phyloP scores from a whole-genome alignment of 2,888 invertebrate genomes.

The Meiosimyza decipiens region DNA sequence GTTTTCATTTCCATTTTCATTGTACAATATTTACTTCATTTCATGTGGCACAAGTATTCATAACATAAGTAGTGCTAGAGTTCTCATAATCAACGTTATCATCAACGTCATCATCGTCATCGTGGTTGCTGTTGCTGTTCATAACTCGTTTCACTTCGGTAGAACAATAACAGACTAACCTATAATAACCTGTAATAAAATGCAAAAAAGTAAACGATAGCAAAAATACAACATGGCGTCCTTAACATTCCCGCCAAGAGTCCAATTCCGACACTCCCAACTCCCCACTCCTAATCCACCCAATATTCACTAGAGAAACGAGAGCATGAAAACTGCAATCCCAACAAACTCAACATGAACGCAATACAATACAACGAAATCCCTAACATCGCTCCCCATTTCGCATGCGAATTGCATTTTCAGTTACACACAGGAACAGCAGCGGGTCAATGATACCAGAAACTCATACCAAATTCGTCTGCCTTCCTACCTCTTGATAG shows the following conservation, averaged over 20 bases:
- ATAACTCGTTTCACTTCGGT: conserved; percentile 31
- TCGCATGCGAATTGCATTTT: conserved; percentile 8
- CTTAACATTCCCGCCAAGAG: conserved; percentile 37
- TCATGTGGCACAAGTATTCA: neutral
- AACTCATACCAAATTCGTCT: conserved; percentile 44
- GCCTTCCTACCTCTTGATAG: conserved; percentile 20
- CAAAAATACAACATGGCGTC: conserved; percentile 36
- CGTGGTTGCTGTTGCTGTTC: neutral
- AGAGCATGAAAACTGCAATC: conserved; percentile 28
- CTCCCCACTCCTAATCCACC: neutral
- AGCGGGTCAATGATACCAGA: conserved; percentile 35
- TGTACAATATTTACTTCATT: neutral
- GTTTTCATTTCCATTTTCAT: conserved; percentile 14
- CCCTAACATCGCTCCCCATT: neutral
- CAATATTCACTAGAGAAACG: conserved; percentile 6
- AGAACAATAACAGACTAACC: conserved; percentile 37
- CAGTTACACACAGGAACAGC: neutral
- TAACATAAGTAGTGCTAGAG: neutral
- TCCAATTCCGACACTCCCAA: neutral
- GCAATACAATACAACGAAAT: neutral
- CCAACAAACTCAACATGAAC: neutral
- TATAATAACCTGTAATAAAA: conserved; percentile 32
- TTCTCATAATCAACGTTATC: conserved; percentile 1
- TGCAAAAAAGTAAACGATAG: conserved; percentile 8
- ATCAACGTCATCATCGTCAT: neutral